phyloP scores from a whole-genome alignment of 2,888 invertebrate genomes.

The Caenorhabditis angaria region DNA sequence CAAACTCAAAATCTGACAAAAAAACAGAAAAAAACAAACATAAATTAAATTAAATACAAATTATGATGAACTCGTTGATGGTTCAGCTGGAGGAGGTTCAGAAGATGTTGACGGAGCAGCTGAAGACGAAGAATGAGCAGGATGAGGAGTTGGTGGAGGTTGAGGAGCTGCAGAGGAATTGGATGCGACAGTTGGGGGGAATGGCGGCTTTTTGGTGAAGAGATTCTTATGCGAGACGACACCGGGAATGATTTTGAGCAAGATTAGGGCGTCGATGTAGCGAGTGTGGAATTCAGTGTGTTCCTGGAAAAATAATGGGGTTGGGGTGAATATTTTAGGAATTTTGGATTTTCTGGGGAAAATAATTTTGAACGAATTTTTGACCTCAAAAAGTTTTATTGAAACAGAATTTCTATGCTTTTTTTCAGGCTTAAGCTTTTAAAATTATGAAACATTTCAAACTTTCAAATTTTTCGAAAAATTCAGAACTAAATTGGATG shows the following conservation, averaged over 20 bases:
- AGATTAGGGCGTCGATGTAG: conserved; percentile 29
- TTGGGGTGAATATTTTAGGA: too few relatives aligned
- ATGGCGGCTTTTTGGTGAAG: conserved; percentile 40
- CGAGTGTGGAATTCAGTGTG: conserved; percentile 35
- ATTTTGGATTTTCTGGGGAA: too few relatives aligned
- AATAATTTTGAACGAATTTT: too few relatives aligned
- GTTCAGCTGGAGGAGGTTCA: background rate
- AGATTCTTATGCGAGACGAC: conserved; percentile 27
- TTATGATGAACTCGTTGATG: background rate
- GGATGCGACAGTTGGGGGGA: conserved; percentile 20
- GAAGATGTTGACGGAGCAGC: background rate
- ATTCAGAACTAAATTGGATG: too few relatives aligned
- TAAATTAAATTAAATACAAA: background rate
- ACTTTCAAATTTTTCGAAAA: conserved; percentile 4
- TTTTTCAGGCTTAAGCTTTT: too few relatives aligned
- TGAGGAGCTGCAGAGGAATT: background rate
- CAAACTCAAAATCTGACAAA: background rate
- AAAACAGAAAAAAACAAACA: too few relatives aligned
- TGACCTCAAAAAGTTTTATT: too few relatives aligned
- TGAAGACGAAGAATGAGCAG: background rate
- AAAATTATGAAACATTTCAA: too few relatives aligned
- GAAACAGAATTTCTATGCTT: too few relatives aligned
- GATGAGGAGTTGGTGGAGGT: conserved; percentile 5
- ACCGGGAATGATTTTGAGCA: conserved; percentile 34
- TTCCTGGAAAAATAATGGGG: too few relatives aligned